phyloP scores from a whole-genome alignment of 2,113 vertebrate species.

The Ceyx margarethae region DNA sequence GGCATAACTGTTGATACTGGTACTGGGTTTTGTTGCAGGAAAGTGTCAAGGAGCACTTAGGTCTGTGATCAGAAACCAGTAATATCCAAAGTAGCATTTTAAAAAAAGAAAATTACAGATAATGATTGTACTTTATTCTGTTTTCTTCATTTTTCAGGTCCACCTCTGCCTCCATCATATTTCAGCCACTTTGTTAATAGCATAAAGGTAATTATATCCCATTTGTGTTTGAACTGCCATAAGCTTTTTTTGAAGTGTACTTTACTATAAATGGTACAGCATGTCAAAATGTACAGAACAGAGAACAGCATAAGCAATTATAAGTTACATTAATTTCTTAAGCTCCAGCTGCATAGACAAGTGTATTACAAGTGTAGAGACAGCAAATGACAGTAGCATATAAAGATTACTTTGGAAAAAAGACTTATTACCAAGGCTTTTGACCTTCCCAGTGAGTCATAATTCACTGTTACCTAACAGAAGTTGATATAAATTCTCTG shows the following conservation, averaged over 20 bases:
- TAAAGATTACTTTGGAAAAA: not conserved
- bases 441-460: not conserved
- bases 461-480: not conserved
- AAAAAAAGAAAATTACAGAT: conserved; percentile 3
- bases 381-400: not conserved
- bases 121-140: not conserved
- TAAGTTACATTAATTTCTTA: not conserved
- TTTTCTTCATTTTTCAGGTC: conserved; percentile 68
- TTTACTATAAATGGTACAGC: not conserved
- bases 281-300: not conserved
- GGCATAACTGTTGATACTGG: not conserved
- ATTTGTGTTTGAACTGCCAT: not conserved
- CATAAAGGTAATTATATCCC: conserved; percentile 69
- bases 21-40: not conserved
- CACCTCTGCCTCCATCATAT: conserved; percentile 69
- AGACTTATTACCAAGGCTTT: not conserved
- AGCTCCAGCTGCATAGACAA: not conserved
- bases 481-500: not conserved
- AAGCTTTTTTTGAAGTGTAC: not conserved
- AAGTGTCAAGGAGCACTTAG: not conserved
- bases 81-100: not conserved
- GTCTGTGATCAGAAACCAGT: not conserved
- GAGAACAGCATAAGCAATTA: not conserved
- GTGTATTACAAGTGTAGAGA: not conserved
- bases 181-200: conserved; percentile 74